Evolutionary conservation across 2,113 vertebrate species (phyloP).

Genomic region (Pogonocichla stellata): DNA sequence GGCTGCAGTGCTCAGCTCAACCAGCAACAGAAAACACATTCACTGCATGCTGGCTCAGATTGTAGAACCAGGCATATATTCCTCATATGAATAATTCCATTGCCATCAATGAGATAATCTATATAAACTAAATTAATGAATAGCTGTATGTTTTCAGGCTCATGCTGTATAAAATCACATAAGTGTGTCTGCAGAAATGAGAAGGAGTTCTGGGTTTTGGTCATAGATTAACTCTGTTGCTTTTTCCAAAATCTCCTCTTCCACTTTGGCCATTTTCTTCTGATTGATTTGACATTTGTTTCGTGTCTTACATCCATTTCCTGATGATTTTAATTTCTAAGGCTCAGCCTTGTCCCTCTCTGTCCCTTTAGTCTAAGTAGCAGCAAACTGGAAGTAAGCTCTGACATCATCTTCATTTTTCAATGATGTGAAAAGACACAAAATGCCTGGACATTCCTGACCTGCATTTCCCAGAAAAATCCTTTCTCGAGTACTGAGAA

Average conservation of each 20-base stretch:
- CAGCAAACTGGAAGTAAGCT: background rate
- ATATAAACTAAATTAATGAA: background rate
- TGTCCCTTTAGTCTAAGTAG: background rate
- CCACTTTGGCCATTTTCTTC: background rate
- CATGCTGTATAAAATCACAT: background rate
- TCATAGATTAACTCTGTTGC: background rate
- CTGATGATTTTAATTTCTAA: background rate
- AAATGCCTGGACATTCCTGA: background rate
- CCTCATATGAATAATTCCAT: background rate
- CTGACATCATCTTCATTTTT: background rate
- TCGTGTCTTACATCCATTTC: background rate
- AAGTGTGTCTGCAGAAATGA: background rate
- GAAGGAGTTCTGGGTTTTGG: background rate
- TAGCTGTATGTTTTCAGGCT: background rate
- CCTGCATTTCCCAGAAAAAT: background rate
- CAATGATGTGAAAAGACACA: background rate
- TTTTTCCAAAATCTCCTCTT: background rate
- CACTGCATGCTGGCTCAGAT: background rate
- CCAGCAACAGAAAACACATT: background rate
- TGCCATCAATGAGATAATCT: background rate
- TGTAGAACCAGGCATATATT: background rate
- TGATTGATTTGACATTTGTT: background rate
- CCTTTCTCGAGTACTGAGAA: background rate
- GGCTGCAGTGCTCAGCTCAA: background rate
- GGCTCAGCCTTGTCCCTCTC: background rate